Conservation (phyloP, 2,113 vertebrate species). For the Hippolais icterina region DNA sequence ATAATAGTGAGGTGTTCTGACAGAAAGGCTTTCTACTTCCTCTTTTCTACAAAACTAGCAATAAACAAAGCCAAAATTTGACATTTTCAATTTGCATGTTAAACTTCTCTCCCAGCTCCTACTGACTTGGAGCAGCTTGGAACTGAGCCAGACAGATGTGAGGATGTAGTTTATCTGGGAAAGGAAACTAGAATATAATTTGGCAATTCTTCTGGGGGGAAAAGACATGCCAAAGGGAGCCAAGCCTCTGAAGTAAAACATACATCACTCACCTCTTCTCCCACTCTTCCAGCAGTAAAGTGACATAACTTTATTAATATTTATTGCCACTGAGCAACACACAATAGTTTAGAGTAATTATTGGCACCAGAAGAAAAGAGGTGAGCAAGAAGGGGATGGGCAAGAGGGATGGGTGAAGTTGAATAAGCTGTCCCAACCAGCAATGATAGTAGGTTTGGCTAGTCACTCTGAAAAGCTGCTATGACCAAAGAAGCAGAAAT, state of each 20-base stretch:
- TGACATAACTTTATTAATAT: slow-evolving; percentile 38
- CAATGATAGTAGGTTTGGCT: neutral
- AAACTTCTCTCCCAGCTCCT: slow-evolving; percentile 38
- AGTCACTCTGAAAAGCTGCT: neutral
- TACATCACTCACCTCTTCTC: neutral
- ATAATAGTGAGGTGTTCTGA: neutral
- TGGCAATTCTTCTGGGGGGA: slow-evolving; percentile 37
- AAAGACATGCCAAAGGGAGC: slow-evolving; percentile 23
- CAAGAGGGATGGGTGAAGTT: neutral
- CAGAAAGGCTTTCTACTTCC: slow-evolving; percentile 27
- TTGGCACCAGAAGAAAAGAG: slow-evolving; percentile 17
- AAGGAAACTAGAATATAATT: slow-evolving; percentile 33
- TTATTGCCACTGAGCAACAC: slow-evolving; percentile 31
- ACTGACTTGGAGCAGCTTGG: slow-evolving; percentile 25
- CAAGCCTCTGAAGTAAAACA: slow-evolving; percentile 54
- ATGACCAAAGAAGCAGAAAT: neutral
- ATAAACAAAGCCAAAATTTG: slow-evolving; percentile 54
- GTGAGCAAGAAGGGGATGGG: neutral
- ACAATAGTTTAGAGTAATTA: slow-evolving; percentile 1
- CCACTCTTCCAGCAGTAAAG: slow-evolving; percentile 8
- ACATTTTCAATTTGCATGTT: slow-evolving; percentile 54
- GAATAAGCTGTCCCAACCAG: neutral
- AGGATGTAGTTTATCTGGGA: slow-evolving; percentile 55
- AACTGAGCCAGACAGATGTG: slow-evolving; percentile 57
- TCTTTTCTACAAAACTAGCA: slow-evolving; percentile 11